Conservation (phyloP, 2,888 invertebrate species). For the Macrosoma leucophasiata region DNA sequence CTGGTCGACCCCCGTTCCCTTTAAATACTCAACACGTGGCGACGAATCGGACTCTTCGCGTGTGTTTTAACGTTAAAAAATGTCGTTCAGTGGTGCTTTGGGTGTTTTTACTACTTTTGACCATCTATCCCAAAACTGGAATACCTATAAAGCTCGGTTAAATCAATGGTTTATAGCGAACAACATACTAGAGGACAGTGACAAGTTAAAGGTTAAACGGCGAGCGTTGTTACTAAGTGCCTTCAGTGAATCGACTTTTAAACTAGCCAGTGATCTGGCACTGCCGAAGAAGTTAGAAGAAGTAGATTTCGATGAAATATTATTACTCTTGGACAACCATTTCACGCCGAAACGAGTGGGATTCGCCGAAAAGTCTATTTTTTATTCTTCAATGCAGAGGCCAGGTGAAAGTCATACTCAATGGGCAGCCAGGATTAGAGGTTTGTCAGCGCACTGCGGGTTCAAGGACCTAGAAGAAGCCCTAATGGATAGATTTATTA, state of each 20-base stretch:
- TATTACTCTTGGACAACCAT: slow-evolving; percentile 16
- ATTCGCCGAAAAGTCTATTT: slow-evolving; percentile 16
- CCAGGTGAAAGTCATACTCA: slow-evolving; percentile 13
- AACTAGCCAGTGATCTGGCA: slow-evolving; percentile 21
- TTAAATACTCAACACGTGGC: no score
- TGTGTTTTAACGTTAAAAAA: no score
- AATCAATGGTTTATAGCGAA: slow-evolving; percentile 19
- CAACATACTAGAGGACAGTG: slow-evolving; percentile 11
- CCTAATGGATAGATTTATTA: slow-evolving; percentile 13
- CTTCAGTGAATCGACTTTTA: slow-evolving; percentile 18
- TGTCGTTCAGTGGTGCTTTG: no score
- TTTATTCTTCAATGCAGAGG: slow-evolving; percentile 9
- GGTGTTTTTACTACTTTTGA: slow-evolving; percentile 5
- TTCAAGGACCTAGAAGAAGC: slow-evolving; percentile 14
- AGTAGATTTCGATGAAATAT: slow-evolving; percentile 11
- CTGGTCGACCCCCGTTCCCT: no score
- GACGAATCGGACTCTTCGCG: no score
- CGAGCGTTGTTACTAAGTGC: slow-evolving; percentile 14
- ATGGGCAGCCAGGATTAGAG: slow-evolving; percentile 11
- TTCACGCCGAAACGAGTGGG: slow-evolving; percentile 18
- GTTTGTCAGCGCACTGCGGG: slow-evolving; percentile 9
- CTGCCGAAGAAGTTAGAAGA: slow-evolving; percentile 19
- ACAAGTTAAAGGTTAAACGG: slow-evolving; percentile 14
- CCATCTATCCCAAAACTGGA: slow-evolving; percentile 10
- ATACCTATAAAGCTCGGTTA: slow-evolving; percentile 12